A percentile compares a stretch with the other conserved stretches of the same genome.
Conservation (phyloP, 2,113 vertebrate genomes). For the Athene noctua region DNA sequence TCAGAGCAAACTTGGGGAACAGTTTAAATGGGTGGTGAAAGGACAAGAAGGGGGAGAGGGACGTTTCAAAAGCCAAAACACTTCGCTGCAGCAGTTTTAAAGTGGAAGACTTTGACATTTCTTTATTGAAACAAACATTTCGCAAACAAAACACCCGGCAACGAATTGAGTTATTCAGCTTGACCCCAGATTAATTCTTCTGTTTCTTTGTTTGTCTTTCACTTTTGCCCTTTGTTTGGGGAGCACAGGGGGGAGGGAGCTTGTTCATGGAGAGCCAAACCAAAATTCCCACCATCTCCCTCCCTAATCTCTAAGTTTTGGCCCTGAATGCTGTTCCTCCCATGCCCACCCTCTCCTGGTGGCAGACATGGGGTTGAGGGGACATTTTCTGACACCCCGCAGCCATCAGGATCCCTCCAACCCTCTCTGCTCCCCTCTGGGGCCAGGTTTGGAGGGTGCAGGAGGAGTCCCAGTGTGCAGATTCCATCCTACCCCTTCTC, state of each 20-base stretch:
- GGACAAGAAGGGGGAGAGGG: background rate
- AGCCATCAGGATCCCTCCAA: background rate
- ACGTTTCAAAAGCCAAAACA: background rate
- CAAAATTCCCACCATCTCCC: background rate
- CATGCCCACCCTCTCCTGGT: background rate
- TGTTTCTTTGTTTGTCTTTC: background rate
- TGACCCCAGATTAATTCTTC: accelerated
- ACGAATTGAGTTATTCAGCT: accelerated
- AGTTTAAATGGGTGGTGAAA: background rate
- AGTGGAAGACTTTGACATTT: background rate
- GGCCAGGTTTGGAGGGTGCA: background rate
- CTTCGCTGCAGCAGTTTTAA: background rate
- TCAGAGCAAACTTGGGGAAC: accelerated
- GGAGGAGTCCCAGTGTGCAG: background rate
- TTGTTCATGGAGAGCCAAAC: background rate
- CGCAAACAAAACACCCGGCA: background rate
- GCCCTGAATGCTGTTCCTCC: background rate
- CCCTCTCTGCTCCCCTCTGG: accelerated
- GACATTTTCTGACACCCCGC: background rate
- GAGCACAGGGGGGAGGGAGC: background rate
- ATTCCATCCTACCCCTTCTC: background rate
- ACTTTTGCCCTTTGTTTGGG: background rate
- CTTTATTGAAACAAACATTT: background rate
- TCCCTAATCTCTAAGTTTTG: background rate
- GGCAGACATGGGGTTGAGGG: accelerated